These are phyloP conservation scores for Ischnura elegans DNA, from an alignment of 2,888 invertebrate species.

Conservation along the genomic window DNA sequence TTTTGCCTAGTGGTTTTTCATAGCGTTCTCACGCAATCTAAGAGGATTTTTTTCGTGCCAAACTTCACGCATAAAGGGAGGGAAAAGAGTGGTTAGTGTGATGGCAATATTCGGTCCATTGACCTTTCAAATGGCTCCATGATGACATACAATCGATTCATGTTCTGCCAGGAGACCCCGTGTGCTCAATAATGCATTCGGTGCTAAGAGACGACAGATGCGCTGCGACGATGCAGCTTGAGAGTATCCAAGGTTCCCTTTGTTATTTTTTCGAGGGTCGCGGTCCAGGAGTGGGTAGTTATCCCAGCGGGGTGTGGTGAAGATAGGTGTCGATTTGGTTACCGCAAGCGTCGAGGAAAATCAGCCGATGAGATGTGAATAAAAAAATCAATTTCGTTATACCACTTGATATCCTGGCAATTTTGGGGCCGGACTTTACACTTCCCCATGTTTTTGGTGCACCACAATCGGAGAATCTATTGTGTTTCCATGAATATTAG, in stretches of 20 bases:
- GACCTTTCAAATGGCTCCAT: neutral
- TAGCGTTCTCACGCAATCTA: neutral
- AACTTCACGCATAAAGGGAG: neutral
- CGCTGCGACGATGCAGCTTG: neutral
- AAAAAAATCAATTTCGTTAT: neutral
- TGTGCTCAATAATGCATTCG: neutral
- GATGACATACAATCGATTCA: neutral
- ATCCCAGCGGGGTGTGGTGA: neutral
- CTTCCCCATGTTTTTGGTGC: neutral
- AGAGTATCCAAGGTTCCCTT: neutral
- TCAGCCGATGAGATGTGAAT: neutral
- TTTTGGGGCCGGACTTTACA: too few species aligned
- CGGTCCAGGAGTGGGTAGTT: neutral
- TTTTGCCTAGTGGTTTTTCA: neutral
- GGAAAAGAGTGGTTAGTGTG: neutral
- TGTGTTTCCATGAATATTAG: neutral
- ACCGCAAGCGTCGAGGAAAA: neutral
- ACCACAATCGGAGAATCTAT: neutral
- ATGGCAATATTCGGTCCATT: neutral
- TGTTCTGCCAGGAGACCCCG: neutral
- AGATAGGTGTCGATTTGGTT: neutral
- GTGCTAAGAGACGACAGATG: neutral
- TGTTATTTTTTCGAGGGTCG: neutral
- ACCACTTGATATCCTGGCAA: neutral
- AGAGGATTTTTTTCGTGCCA: neutral